Conservation (phyloP, 2,888 invertebrate genomes). For the Lagria hirta region DNA sequence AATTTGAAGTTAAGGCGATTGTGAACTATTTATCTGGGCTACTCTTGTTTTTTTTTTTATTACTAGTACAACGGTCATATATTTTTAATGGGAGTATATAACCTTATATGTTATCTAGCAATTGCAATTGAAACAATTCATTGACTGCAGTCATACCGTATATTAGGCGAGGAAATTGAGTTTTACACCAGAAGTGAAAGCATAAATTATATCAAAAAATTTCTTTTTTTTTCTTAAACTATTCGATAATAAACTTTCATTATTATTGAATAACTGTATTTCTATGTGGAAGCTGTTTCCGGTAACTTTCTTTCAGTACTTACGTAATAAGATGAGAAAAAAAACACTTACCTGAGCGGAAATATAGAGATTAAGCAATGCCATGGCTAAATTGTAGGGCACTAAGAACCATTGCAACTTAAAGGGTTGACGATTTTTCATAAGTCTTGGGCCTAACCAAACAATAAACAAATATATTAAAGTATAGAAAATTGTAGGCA, state of each 20-base stretch:
- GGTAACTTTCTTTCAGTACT: background rate
- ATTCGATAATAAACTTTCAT: too few species aligned
- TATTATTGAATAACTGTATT: background rate
- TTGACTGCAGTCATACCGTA: too few species aligned
- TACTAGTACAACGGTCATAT: too few species aligned
- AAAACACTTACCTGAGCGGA: conserved; percentile 65
- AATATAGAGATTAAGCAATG: conserved; percentile 80
- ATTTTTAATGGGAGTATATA: too few species aligned
- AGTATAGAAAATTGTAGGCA: conserved; percentile 71
- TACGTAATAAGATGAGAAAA: background rate
- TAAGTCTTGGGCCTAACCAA: conserved; percentile 76
- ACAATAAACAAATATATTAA: conserved; percentile 74
- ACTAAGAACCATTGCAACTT: conserved; percentile 75
- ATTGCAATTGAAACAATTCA: too few species aligned
- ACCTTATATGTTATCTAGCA: too few species aligned
- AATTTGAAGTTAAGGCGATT: too few species aligned
- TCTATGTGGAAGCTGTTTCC: background rate
- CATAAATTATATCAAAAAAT: background rate
- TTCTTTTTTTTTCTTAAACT: too few species aligned
- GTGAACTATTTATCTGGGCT: too few species aligned
- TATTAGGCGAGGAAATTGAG: background rate
- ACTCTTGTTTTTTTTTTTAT: too few species aligned
- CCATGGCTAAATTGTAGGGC: conserved; percentile 84
- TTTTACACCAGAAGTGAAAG: background rate
- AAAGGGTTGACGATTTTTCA: conserved; percentile 76